Conservation (phyloP, 2,888 invertebrate genomes). For the Acronicta alni region DNA sequence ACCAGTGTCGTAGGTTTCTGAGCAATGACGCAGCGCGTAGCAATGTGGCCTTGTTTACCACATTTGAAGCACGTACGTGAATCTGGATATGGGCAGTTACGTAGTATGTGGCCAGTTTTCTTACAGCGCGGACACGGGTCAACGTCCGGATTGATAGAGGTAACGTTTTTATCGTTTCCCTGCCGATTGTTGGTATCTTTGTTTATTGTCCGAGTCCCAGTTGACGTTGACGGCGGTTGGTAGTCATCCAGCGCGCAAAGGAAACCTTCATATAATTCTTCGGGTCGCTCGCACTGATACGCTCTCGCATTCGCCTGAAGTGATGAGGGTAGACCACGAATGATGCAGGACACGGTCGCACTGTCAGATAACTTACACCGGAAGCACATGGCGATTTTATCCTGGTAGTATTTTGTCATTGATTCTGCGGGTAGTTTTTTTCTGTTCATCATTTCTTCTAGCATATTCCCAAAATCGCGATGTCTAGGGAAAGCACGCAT, state of each 20-base stretch:
- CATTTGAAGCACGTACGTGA: slow-evolving; percentile 2
- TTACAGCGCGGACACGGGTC: slow-evolving; percentile 5
- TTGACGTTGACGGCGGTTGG: neutral
- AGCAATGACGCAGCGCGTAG: neutral
- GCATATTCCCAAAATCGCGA: neutral
- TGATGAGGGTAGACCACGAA: neutral
- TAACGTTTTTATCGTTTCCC: neutral
- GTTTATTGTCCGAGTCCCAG: neutral
- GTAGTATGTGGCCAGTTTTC: slow-evolving; percentile 3
- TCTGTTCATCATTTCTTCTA: slow-evolving; percentile 8
- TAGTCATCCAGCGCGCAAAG: slow-evolving; percentile 3
- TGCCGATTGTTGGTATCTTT: slow-evolving; percentile 5
- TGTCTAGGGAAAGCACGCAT: neutral
- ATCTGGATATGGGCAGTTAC: neutral
- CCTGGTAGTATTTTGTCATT: slow-evolving; percentile 11
- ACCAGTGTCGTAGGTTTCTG: neutral
- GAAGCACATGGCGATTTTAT: slow-evolving; percentile 6
- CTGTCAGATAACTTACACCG: neutral
- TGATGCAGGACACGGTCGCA: neutral
- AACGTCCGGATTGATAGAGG: neutral
- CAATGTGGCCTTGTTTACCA: slow-evolving; percentile 3
- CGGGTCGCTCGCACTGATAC: slow-evolving; percentile 2
- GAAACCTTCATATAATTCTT: slow-evolving; percentile 4
- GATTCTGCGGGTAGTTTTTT: slow-evolving; percentile 5
- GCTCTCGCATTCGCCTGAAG: slow-evolving; percentile 5